Evolutionary conservation across 2,888 invertebrate genomes (phyloP), one percentile per base, ranked within the genome.

Genomic region (Dilophus febrilis): DNA sequence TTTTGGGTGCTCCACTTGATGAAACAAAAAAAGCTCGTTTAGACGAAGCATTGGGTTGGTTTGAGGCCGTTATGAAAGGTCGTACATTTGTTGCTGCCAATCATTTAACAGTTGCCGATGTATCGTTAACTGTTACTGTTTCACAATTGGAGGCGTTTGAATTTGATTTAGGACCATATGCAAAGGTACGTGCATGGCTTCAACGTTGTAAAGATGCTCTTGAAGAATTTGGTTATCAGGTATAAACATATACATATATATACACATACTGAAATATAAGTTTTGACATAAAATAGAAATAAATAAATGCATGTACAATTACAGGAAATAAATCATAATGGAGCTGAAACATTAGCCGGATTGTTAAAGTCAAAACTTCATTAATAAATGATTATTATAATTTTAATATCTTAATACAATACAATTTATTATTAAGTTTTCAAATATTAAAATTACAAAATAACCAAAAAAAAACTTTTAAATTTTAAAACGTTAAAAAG

Each of bases 201-300:
- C 68, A 72, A 38, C 66, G 72, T 44, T 73, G 73, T 47, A 78
- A 76, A 58, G 68, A 68, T 14, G 67, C 66, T 14, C 57, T 82
- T 53, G 69, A 70, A 34, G 71, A 72, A 2, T 74, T 67, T 46
- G 82, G 76, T 1, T 83, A 80, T 51, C 68, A 74, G 37, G 79
- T 55, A 44, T 22, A 22, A 6, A 22, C 22, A 22, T 22, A 22
- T 22, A 22, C 8, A 4, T 22, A 22, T 22, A 22, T 22, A 22
- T 22, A 22, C 8, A 22, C 8, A 22, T 22, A 22, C 22, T 6
- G 8, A 22, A 22, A 22, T 8, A 8, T 22, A 22, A 4, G 22
- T n/a, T n/a, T n/a, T n/a, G n/a, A n/a, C n/a, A n/a, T n/a, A 22
- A 22, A 8, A 4, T 22, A 22, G 8, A 22, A 22, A 22, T 22